Evolutionary conservation across 2,888 invertebrate genomes (phyloP), one percentile per base, ranked within the genome.

Genomic region (Agonum fuliginosum): DNA sequence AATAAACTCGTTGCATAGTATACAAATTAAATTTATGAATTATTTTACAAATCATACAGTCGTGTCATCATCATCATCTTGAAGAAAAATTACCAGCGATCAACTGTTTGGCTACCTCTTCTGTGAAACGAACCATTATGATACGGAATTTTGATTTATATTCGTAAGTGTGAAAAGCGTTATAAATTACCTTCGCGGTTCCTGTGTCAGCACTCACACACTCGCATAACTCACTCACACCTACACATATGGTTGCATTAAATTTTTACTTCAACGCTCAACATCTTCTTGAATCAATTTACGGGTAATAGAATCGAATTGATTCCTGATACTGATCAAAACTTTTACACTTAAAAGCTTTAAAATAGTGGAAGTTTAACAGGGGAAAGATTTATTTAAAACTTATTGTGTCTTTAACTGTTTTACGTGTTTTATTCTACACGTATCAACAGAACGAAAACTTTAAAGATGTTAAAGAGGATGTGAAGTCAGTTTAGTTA

Each of bases 171-270:
- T 62, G 74, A 65, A 74, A 74, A 74, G 74, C 62, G 65, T 65
- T 62, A 74, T 74, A 74, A 74, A 74, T 74, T 65, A 74, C 43
- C 62, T 71, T 19, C 27, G 24, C 54, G 74, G 51, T 71, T 43
- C 62, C 65, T 74, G 58, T 65, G 65, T 41, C 62, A 62, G 67
- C 62, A 65, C 65, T 30, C 71, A 71, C 51, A 71, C 30, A 48
- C 48, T 27, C 46, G 14, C 24, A 12, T 2, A 12, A 12, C 58
- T 30, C 17, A 14, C 58, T 27, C 58, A 62, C 58, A 62, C 17
- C 2, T 17, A 17, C 14, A 46, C 46, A 46, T n/a, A 14, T 17
- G 30, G 30, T 30, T 62, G 58, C 34, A 62, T 62, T 62, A 62
- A 62, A 62, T 62, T 62, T 62, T 62, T 62, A 62, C 58, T 14